Base-by-base conservation (phyloP, 2,113 vertebrate genomes). In the Sisor rabdophorus region DNA sequence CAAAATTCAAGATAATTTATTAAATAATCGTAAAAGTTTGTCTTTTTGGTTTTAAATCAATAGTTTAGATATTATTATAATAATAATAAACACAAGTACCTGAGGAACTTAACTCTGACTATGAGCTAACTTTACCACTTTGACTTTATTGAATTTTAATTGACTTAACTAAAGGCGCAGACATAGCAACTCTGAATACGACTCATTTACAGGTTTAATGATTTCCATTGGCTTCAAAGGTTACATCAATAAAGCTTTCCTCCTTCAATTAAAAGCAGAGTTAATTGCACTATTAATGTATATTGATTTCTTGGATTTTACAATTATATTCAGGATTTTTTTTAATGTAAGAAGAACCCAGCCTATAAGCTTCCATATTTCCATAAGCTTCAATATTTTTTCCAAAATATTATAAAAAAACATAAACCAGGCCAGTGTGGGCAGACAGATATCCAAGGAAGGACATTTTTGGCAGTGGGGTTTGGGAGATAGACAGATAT, bases 211-310 rank as follows among this genome's bases (percentile, higher is more conserved):
- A 6, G 24, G 19, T 52, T 48, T 54, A 32, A 70, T 53, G 59
- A 36, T 52, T 71, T 79, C 75, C 55, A 2, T 28, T 69, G 48
- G 17, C 65, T 69, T 69, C 48, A 52, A 52, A 69, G 65, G 65
- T 69, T 69, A 69, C 47, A 69, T 52, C 65, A 20, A 69, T 69
- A 69, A 20, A 47, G 56, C 61, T 75, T 70, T 79, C 77, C 64
- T 52, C 24, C 40, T 54, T 71, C 44, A 30, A 63, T 76, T 58
- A 52, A 63, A 56, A 32, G 65, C 53, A 16, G 28, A 13, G 64
- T 78, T 78, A 78, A 80, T 75, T 40, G 59, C 55, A 44, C 71
- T 70, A 71, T 81, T 80, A 70, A 71, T 73, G 76, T 55, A 53
- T 79, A 80, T 80, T 78, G 78, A 79, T 30, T 76, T 73, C 58